phyloP scores from a whole-genome alignment of 2,888 invertebrate genomes.

The Tetragonula carbonaria region DNA sequence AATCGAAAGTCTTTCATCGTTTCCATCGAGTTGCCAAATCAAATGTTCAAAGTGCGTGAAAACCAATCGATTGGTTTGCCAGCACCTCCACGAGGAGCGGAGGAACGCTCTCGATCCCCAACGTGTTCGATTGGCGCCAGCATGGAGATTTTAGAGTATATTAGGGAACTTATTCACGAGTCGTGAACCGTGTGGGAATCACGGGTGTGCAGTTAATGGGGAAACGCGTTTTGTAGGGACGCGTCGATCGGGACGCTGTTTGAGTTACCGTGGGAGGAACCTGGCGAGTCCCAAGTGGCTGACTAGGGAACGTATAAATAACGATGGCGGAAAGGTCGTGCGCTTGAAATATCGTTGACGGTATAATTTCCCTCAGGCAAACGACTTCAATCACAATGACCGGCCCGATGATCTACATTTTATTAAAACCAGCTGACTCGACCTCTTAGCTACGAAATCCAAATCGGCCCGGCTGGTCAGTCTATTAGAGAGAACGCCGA shows the following conservation, averaged over 20 bases:
- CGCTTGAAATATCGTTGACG: slow-evolving; percentile 63
- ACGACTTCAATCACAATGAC: slow-evolving; percentile 54
- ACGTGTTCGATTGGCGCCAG: background rate
- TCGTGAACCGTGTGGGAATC: slow-evolving; percentile 61
- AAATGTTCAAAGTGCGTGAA: no score
- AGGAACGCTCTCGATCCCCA: background rate
- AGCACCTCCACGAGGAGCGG: no score
- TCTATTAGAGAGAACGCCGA: no score
- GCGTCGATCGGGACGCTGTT: slow-evolving; percentile 52
- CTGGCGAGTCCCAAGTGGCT: slow-evolving; percentile 62
- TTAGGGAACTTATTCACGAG: slow-evolving; percentile 28
- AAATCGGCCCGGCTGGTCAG: background rate
- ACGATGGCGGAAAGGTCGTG: slow-evolving; percentile 53
- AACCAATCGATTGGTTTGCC: no score
- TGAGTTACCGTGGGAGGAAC: slow-evolving; percentile 70
- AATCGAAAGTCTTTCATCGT: no score
- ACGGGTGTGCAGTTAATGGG: slow-evolving; percentile 68
- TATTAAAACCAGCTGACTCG: slow-evolving; percentile 52
- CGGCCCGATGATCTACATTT: slow-evolving; percentile 58
- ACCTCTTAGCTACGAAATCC: slow-evolving; percentile 3
- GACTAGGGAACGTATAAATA: slow-evolving; percentile 62
- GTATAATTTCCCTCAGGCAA: slow-evolving; percentile 63
- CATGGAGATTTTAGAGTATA: background rate
- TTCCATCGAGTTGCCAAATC: no score
- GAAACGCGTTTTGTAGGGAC: slow-evolving; percentile 40